Base-by-base conservation (phyloP, 92 coral and sea anemone genomes). In the Porites divaricata region DNA sequence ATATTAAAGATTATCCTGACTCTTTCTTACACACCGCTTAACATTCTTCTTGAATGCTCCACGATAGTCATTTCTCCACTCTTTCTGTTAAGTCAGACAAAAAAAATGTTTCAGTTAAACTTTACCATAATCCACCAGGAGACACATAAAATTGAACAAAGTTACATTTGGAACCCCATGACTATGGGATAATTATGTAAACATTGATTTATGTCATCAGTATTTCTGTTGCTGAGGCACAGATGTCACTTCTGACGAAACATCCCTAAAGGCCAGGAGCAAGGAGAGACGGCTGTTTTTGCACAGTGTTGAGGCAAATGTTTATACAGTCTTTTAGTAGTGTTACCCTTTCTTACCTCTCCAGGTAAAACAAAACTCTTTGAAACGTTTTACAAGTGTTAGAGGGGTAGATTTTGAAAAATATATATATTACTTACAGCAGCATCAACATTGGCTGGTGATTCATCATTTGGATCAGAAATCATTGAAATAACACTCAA, bases 381-480 rank as follows among this genome's bases (percentile, higher is more conserved):
- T 17, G 23, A 19, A 26, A 15, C 15, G 19, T 15, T 45, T 24
- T 2, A 15, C 16, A 54, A 54, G 14, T 54, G 4, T 11, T 15
- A 0, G 56, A 51, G 11, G 11, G 11, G 9, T 51, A 51, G 56
- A 11, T 8, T 15, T 11, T 2, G 59, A 54, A 54, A 9, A 9
- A 9, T 0, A 53, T 4, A 51, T 51, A 1, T 10, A 19, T 4
- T 26, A 96, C 99, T 96, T 86, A 96, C 99, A 24, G 99, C 99
- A 12, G 99, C 99, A 81, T 96, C 99, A 54, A 96, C 99, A 83
- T 96, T 96, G 5, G 99, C 99, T 16, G 99, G 99, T 8, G 99
- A 96, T 81, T 96, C 94, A 71, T 96, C 99, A 88, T 96, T 96
- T n/a, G 99, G 99, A 41, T 96, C 99, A n/a, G 99, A 93, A 71